A percentile compares a stretch with the other conserved stretches of the same genome.
These are phyloP conservation scores for Catocala sponsa DNA, from an alignment of 2,888 invertebrate species.

Conservation along the genomic window DNA sequence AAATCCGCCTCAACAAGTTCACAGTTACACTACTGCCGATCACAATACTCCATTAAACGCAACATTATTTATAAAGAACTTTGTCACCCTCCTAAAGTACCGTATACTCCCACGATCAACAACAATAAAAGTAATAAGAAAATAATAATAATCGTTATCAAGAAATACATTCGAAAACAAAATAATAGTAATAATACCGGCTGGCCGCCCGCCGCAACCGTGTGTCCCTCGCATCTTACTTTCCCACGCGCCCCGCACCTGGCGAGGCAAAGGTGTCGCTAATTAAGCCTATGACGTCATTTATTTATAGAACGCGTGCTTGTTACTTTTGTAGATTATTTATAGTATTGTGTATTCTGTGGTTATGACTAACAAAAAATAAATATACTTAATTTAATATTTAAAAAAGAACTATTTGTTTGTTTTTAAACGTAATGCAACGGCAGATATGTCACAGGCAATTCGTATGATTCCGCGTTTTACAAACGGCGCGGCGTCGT, in stretches of 20 bases:
- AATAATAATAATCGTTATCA: constrained; percentile 18
- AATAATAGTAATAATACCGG: constrained; percentile 34
- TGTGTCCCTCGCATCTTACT: constrained; percentile 45
- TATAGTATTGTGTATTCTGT: no score
- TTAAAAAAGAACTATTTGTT: no score
- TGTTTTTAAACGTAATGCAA: no score
- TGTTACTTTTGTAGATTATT: constrained; percentile 13
- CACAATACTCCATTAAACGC: neutral
- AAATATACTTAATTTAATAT: no score
- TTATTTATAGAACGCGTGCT: constrained; percentile 42
- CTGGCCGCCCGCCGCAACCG: constrained; percentile 48
- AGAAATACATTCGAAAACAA: constrained; percentile 17
- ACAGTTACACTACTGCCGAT: neutral
- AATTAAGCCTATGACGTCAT: constrained; percentile 47
- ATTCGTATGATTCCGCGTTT: no score
- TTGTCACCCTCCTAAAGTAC: neutral
- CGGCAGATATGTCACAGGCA: no score
- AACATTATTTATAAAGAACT: neutral
- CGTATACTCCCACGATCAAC: constrained; percentile 19
- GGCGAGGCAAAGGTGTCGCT: constrained; percentile 38
- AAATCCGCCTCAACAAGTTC: no score
- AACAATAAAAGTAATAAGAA: constrained; percentile 17
- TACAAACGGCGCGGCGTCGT: no score
- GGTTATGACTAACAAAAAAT: no score
- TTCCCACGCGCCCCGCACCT: constrained; percentile 49